Evolutionary conservation across 2,797 vertebrate species (phyloP).

Genomic region (Botia almorhae): DNA sequence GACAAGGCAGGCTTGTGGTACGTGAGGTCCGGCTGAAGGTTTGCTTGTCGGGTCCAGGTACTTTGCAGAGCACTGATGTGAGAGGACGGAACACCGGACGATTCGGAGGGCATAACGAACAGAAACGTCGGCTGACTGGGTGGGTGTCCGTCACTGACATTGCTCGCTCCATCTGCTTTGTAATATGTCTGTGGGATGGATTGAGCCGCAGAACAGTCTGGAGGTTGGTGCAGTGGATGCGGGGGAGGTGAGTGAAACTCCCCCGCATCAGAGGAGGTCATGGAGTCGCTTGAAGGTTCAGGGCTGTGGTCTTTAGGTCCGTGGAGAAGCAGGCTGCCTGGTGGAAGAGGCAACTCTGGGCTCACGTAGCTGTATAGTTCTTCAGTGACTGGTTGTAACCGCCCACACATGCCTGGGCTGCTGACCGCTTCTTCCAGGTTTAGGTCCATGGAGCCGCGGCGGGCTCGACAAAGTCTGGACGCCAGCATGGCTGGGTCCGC

Average conservation of each 20-base stretch:
- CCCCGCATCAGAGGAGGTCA: conserved; percentile 90
- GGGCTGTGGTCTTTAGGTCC: conserved; percentile 86
- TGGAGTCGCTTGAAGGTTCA: conserved; percentile 92
- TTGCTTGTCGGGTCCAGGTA: conserved; percentile 74
- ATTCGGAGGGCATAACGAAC: conserved; percentile 75
- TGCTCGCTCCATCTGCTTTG: conserved; percentile 52
- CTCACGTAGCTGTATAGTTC: conserved; percentile 83
- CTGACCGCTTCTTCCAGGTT: conserved; percentile 82
- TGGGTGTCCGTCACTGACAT: conserved; percentile 76
- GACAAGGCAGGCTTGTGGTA: conserved; percentile 78
- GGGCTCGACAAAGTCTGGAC: conserved; percentile 81
- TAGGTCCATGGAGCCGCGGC: conserved; percentile 88
- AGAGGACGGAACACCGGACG: conserved; percentile 77
- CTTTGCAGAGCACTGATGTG: conserved; percentile 86
- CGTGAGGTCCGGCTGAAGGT: conserved; percentile 73
- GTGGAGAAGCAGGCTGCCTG: conserved; percentile 83
- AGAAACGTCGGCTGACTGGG: conserved; percentile 82
- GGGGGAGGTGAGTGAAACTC: conserved; percentile 93
- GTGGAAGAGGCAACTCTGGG: conserved; percentile 84
- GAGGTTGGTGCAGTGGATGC: conserved; percentile 72
- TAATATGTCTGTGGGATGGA: conserved; percentile 77
- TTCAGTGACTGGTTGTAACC: conserved; percentile 94
- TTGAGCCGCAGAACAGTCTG: conserved; percentile 72
- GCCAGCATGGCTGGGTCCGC: conserved; percentile 72
- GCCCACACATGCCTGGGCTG: conserved; percentile 78